Percentiles rank a stretch among this genome's conserved stretches.
Evolutionary conservation across 2,113 vertebrate species (phyloP).

Genomic region (Hemiprocne comata): DNA sequence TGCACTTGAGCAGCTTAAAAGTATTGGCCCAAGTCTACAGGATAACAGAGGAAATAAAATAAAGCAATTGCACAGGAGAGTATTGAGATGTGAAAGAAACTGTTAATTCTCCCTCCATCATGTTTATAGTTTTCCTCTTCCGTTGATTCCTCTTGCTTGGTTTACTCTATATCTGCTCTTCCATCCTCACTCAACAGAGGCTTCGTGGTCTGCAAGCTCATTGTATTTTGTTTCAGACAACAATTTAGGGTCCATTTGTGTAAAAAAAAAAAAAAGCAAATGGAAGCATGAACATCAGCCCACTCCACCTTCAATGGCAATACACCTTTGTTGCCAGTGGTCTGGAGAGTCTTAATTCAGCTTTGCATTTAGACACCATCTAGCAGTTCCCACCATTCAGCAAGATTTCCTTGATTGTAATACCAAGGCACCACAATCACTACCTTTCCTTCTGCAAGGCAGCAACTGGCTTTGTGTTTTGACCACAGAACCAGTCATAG

Average conservation of each 20-base stretch:
- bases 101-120: neutral
- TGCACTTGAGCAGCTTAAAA: neutral
- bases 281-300: neutral
- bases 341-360: neutral
- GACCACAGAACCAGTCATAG: neutral
- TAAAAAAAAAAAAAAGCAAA: neutral
- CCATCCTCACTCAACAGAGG: neutral
- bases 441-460: neutral
- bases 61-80: neutral
- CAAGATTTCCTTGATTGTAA: neutral
- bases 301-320: rapidly evolving
- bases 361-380: neutral
- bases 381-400: neutral
- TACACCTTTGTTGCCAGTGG: neutral
- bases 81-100: neutral
- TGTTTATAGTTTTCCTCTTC: neutral
- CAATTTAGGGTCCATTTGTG: neutral
- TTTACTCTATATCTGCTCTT: neutral
- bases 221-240: neutral
- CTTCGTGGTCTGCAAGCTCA: neutral
- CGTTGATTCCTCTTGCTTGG: neutral
- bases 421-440: neutral
- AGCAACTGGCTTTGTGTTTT: neutral
- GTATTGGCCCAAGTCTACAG: neutral
- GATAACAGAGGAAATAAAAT: neutral